A percentile compares a stretch with the other conserved stretches of the same genome.
Conservation (phyloP, 1,140 invertebrate genomes). For the Myzus persicae region DNA sequence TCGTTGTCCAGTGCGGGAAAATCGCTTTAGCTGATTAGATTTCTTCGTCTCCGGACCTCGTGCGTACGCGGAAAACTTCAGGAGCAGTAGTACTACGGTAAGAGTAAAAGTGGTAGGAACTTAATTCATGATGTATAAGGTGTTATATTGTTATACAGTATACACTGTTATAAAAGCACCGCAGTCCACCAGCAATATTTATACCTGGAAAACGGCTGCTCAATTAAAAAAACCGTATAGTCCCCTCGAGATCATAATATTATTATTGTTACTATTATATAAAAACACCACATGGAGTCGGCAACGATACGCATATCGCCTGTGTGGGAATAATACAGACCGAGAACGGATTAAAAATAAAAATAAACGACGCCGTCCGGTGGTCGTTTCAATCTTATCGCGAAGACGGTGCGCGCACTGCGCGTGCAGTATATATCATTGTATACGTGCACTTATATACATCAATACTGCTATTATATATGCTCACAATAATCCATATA, state of each 20-base stretch:
- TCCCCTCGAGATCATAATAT: too few species aligned
- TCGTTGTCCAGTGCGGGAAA: neutral
- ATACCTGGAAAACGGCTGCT: too few species aligned
- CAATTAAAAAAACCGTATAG: too few species aligned
- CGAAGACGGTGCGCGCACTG: neutral
- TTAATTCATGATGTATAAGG: neutral
- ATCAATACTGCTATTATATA: too few species aligned
- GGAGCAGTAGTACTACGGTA: too few species aligned
- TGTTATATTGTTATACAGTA: neutral
- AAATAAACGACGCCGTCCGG: neutral
- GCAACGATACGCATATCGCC: too few species aligned
- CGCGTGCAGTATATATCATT: neutral
- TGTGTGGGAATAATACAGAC: neutral
- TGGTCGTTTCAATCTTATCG: slow-evolving; percentile 9
- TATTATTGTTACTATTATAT: too few species aligned
- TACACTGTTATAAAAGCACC: neutral
- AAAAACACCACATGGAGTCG: neutral
- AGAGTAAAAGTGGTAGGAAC: too few species aligned
- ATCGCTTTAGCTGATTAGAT: neutral
- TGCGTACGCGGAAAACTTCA: neutral
- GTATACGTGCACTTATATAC: too few species aligned
- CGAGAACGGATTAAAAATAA: slow-evolving; percentile 10
- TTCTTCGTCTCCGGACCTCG: neutral
- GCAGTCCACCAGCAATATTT: too few species aligned
- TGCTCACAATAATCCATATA: too few species aligned